Evolutionary conservation across 30 jellyfish, hydroid and myxozoan genomes (phyloP).

Genomic region (Pseudorhiza aurosa): DNA sequence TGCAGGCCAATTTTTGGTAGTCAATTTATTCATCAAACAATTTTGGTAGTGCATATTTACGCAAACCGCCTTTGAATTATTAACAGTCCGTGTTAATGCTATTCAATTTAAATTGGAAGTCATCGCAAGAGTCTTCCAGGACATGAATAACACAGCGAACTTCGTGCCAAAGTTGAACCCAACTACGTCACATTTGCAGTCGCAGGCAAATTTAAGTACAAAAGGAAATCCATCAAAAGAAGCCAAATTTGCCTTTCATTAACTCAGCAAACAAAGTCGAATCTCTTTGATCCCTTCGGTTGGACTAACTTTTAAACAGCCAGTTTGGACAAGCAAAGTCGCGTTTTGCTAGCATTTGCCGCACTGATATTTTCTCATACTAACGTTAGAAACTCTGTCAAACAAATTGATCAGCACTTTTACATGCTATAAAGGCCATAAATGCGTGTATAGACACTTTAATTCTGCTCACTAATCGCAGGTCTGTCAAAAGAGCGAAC

Average conservation of each 20-base stretch:
- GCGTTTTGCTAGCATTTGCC: background rate
- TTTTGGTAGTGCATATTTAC: no score
- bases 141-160: no score
- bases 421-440: background rate
- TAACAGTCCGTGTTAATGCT: no score
- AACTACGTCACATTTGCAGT: background rate
- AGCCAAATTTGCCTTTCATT: background rate
- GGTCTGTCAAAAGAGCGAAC: background rate
- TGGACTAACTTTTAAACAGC: background rate
- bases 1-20: no score
- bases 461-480: background rate
- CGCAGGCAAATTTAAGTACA: background rate
- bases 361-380: background rate
- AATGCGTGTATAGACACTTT: background rate
- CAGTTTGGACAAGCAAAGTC: background rate
- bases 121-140: no score
- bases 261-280: background rate
- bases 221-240: background rate
- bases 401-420: background rate
- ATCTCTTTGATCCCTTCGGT: background rate
- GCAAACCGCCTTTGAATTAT: no score
- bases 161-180: background rate
- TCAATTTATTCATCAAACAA: no score
- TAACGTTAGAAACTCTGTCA: background rate
- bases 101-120: no score